Evolutionary conservation across 1,140 invertebrate genomes (phyloP).

Genomic region (Uloborus diversus): DNA sequence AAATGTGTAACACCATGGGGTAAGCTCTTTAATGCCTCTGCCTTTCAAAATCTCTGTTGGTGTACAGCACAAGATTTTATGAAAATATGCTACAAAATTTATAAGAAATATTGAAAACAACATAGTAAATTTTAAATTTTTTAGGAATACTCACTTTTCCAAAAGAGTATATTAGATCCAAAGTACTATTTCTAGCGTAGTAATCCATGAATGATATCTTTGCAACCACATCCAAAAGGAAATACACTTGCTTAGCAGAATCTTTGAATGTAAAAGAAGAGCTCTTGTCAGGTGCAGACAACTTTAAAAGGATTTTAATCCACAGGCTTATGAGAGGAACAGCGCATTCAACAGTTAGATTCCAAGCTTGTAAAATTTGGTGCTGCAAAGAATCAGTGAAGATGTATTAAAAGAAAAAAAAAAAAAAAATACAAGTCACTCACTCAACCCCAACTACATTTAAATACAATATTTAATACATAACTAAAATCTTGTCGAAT

Average conservation of each 20-base stretch:
- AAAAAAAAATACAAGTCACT: no score
- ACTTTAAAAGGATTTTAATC: slow-evolving; percentile 27
- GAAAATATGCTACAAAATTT: no score
- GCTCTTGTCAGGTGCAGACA: background rate
- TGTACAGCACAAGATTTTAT: no score
- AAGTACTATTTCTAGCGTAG: slow-evolving; percentile 11
- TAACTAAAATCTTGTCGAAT: no score
- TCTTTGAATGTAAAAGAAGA: background rate
- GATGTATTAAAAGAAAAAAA: no score
- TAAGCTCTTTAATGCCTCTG: no score
- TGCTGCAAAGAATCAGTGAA: background rate
- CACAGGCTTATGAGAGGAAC: slow-evolving; percentile 26
- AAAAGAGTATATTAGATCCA: slow-evolving; percentile 13
- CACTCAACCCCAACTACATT: no score
- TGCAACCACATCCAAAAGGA: slow-evolving; percentile 16
- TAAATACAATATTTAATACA: no score
- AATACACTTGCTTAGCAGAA: slow-evolving; percentile 25
- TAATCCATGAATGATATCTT: slow-evolving; percentile 17
- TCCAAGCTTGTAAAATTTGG: slow-evolving; percentile 21
- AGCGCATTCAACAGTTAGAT: slow-evolving; percentile 36
- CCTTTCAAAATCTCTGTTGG: no score
- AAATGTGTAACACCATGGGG: no score
- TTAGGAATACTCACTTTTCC: slow-evolving; percentile 34
- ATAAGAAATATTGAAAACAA: background rate
- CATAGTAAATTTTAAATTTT: no score